Percentiles rank a stretch among this genome's conserved stretches.
Evolutionary conservation across 2,797 vertebrate genomes (phyloP).

Genomic region (Sebastiscus tertius): DNA sequence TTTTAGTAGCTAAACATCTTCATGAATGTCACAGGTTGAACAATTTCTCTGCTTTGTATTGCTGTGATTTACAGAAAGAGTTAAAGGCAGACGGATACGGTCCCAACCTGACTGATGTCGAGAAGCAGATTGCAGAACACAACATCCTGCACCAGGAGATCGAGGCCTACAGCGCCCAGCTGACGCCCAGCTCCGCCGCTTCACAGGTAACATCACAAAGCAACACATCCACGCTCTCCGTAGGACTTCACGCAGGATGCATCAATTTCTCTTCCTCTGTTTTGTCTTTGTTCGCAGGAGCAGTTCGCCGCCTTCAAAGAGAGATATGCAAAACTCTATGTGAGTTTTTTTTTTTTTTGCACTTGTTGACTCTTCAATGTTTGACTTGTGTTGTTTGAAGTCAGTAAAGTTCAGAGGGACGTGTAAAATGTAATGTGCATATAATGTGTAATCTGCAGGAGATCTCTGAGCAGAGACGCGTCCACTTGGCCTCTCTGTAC

Average conservation of each 20-base stretch:
- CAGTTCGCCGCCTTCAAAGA: conserved; percentile 80
- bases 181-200: conserved; percentile 63
- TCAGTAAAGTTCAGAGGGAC: not conserved
- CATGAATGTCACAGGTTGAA: accelerated
- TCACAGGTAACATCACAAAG: conserved; percentile 52
- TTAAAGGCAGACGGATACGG: conserved; percentile 80
- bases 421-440: not conserved
- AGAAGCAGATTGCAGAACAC: conserved; percentile 92
- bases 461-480: conserved; percentile 80
- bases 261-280: not conserved
- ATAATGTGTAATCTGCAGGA: conserved; percentile 78
- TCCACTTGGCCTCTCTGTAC: conserved; percentile 88
- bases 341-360: conserved; percentile 72
- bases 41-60: not conserved
- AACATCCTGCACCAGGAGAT: conserved; percentile 93
- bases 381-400: not conserved
- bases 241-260: not conserved
- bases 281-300: conserved; percentile 66
- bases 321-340: conserved; percentile 86
- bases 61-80: conserved; percentile 66
- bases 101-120: conserved; percentile 86
- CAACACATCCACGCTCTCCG: not conserved
- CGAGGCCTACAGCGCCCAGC: conserved; percentile 87
- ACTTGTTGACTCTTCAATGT: not conserved
- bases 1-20: not conserved